A percentile compares a stretch with the other conserved stretches of the same genome.
phyloP scores from a whole-genome alignment of 2,888 invertebrate species.

The Pseudococcus jackbeardsleyi region DNA sequence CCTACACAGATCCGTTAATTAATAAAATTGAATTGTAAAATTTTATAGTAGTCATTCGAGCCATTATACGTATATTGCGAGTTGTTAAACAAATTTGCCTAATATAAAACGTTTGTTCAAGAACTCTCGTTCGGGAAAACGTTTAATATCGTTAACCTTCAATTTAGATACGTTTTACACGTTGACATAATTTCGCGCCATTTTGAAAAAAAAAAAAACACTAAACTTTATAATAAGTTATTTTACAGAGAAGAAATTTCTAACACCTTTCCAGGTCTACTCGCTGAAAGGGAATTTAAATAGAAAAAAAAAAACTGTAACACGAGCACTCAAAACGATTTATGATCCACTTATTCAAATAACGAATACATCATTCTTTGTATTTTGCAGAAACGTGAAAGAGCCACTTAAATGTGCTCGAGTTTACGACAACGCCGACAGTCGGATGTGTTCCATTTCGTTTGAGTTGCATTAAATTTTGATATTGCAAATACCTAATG shows the following conservation, averaged over 20 bases:
- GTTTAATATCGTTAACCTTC: not conserved
- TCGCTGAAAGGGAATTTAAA: not conserved
- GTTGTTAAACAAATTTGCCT: not conserved
- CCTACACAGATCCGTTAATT: not conserved
- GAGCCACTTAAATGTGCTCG: constrained; percentile 30
- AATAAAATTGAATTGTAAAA: constrained; percentile 24
- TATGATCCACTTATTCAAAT: constrained; percentile 38
- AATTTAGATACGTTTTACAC: not conserved
- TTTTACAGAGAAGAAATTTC: not conserved
- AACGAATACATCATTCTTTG: constrained; percentile 40
- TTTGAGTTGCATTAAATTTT: constrained; percentile 30
- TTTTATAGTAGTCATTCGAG: not conserved
- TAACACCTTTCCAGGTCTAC: not conserved
- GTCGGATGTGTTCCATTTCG: constrained; percentile 34
- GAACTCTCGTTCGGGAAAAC: not conserved
- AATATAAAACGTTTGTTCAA: constrained; percentile 3
- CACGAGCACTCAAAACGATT: constrained; percentile 29
- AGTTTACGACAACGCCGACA: constrained; percentile 29
- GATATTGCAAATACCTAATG: constrained; percentile 16
- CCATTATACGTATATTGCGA: not conserved
- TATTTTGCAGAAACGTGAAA: constrained; percentile 28
- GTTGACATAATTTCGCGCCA: not conserved
- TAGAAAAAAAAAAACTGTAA: constrained; percentile 13
- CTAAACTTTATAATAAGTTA: constrained; percentile 3
- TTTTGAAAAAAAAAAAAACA: constrained; percentile 18